Evolutionary conservation across 2,113 vertebrate species (phyloP).

Genomic region (Coturnix japonica): DNA sequence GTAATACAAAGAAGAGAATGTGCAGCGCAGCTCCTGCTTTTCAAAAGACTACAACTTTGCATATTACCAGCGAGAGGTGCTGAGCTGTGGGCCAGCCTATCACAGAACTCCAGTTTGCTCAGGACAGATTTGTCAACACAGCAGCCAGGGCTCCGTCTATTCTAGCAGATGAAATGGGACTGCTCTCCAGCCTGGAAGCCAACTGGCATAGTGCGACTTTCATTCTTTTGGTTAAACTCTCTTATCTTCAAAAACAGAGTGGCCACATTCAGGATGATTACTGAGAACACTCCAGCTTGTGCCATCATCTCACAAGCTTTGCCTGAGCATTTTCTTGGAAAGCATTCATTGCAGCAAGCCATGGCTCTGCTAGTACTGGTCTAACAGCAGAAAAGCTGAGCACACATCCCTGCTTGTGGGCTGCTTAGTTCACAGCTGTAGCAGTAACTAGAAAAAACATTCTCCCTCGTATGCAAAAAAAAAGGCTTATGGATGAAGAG

Average conservation of each 20-base stretch:
- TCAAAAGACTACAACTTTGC: background rate
- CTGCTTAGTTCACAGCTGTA: background rate
- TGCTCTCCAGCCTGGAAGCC: background rate
- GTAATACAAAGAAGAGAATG: background rate
- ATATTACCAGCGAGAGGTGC: background rate
- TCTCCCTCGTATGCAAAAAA: background rate
- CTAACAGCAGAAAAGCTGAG: background rate
- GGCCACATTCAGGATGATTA: background rate
- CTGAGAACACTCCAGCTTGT: background rate
- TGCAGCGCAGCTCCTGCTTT: background rate
- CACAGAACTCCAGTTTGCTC: background rate
- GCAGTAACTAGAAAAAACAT: slow-evolving; percentile 4
- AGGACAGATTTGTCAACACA: slow-evolving; percentile 14
- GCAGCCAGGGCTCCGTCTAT: background rate
- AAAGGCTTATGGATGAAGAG: background rate
- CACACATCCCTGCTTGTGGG: rapidly evolving
- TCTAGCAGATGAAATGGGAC: background rate
- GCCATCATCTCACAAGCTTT: background rate
- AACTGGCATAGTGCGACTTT: background rate
- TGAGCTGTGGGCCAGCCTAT: background rate
- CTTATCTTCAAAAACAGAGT: background rate
- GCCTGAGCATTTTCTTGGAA: background rate
- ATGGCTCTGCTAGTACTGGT: background rate
- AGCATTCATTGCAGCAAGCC: background rate
- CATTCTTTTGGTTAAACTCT: background rate